Conservation (phyloP, 2,888 invertebrate genomes). For the Yponomeuta plumbellus region DNA sequence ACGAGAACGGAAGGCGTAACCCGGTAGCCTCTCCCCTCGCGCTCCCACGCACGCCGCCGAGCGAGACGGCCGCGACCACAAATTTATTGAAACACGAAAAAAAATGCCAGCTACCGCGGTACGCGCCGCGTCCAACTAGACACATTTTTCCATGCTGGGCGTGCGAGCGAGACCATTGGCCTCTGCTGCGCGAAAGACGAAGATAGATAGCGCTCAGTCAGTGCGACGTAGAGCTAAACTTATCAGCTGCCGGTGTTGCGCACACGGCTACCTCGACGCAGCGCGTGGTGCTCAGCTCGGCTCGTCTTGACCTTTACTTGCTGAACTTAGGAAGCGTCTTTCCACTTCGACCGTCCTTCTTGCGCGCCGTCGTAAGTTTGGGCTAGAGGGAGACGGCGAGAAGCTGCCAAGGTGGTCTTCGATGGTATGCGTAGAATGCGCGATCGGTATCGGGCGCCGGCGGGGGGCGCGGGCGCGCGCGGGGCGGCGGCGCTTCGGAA, state of each 20-base stretch:
- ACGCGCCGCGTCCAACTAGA: constrained; percentile 74
- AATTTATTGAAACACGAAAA: constrained; percentile 75
- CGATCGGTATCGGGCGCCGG: constrained; percentile 74
- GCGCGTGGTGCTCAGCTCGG: constrained; percentile 47
- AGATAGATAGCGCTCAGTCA: constrained; percentile 32
- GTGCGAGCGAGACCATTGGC: constrained; percentile 45
- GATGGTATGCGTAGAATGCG: constrained; percentile 76
- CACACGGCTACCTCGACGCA: constrained; percentile 69
- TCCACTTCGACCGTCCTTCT: constrained; percentile 69
- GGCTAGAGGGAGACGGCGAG: constrained; percentile 65
- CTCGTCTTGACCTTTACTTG: constrained; percentile 73
- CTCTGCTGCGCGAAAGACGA: neutral
- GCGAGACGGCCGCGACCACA: constrained; percentile 69
- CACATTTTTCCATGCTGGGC: constrained; percentile 70
- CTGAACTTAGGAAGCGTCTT: constrained; percentile 76
- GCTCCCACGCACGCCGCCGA: constrained; percentile 51
- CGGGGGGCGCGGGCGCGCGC: constrained; percentile 48
- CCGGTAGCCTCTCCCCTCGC: constrained; percentile 66
- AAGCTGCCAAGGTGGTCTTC: constrained; percentile 61
- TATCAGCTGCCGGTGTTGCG: constrained; percentile 76
- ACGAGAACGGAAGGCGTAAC: constrained; percentile 76
- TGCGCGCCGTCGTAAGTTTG: constrained; percentile 28
- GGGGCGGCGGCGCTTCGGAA: constrained; percentile 62
- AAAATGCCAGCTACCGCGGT: constrained; percentile 71
- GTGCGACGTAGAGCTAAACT: constrained; percentile 58